Evolutionary conservation across 2,888 invertebrate species (phyloP), one percentile per base, ranked within the genome.

Genomic region (Parnassius smintheus): DNA sequence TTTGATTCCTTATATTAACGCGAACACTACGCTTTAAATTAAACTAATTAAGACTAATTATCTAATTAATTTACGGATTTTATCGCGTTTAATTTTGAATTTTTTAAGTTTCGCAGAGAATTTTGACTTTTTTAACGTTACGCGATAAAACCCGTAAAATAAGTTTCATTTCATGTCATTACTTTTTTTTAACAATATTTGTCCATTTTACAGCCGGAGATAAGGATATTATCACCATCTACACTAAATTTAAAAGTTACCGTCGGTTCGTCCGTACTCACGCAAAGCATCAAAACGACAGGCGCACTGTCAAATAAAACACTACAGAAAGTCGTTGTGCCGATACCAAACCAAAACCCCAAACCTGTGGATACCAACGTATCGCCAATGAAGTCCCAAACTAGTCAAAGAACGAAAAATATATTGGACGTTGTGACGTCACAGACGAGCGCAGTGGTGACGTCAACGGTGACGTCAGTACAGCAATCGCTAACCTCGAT

Each of bases 161-260:
- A 18, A 18, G 18, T 18, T 18, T 18, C 18, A 18, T 18, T 18
- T 18, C 0, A 18, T 18, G 35, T 35, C 3, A 35, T 35, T 7
- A 35, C 4, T 35, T 7, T 7, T 35, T 18, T 18, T 18, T 25
- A 35, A 7, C 35, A 35, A 35, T 35, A 35, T 35, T 35, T 35
- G 35, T 35, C 35, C 7, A 35, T 35, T 35, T 78, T 81, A 22
- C 77, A 83, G 81, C 66, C 70, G 1, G 62, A 66, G 1, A 68
- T 72, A 51, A 68, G 69, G 2, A 59, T 71, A 54, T 68, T 73
- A 0, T 57, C 70, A 12, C 71, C 75, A 7, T 71, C 84, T 0
- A 75, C 79, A 2, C 67, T 82, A 0, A 84, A 81, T 57, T 58
- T 84, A 2, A 82, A 80, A 75, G 83, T 84, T 11, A 85, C 85